Percentiles rank a stretch among this genome's conserved stretches.
Evolutionary conservation across 2,888 invertebrate species (phyloP).

Genomic region (Sesamia inferens): DNA sequence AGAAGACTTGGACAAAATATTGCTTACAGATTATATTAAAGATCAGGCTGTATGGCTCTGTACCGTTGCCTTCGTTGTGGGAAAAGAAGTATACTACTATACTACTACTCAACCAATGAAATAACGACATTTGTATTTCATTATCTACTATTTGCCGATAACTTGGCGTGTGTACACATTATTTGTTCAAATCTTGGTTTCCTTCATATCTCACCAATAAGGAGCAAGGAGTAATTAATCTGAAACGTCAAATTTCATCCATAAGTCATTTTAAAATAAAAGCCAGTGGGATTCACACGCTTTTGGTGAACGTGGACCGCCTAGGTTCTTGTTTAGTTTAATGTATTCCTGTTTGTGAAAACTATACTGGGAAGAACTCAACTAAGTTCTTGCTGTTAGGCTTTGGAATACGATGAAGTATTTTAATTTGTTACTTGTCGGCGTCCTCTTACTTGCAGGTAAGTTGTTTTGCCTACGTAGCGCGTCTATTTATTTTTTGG

Average conservation of each 20-base stretch:
- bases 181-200: slow-evolving; percentile 66
- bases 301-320: slow-evolving; percentile 12
- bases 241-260: slow-evolving; percentile 40
- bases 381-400: slow-evolving; percentile 16
- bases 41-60: too few species aligned
- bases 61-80: too few species aligned
- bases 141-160: slow-evolving; percentile 76
- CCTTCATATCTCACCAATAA: slow-evolving; percentile 28
- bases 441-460: slow-evolving; percentile 85
- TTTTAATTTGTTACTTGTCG: slow-evolving; percentile 78
- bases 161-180: slow-evolving; percentile 72
- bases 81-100: too few species aligned
- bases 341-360: slow-evolving; percentile 40
- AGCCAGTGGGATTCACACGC: slow-evolving; percentile 8
- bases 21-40: too few species aligned
- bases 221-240: slow-evolving; percentile 11
- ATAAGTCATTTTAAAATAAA: slow-evolving; percentile 12
- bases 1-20: too few species aligned
- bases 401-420: slow-evolving; percentile 78
- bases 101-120: too few species aligned
- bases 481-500: slow-evolving; percentile 23
- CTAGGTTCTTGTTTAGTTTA: slow-evolving; percentile 21
- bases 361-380: slow-evolving; percentile 19
- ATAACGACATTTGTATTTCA: slow-evolving; percentile 81
- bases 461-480: slow-evolving; percentile 71